Conservation (phyloP, 2,797 vertebrate genomes). For the Characodon lateralis region DNA sequence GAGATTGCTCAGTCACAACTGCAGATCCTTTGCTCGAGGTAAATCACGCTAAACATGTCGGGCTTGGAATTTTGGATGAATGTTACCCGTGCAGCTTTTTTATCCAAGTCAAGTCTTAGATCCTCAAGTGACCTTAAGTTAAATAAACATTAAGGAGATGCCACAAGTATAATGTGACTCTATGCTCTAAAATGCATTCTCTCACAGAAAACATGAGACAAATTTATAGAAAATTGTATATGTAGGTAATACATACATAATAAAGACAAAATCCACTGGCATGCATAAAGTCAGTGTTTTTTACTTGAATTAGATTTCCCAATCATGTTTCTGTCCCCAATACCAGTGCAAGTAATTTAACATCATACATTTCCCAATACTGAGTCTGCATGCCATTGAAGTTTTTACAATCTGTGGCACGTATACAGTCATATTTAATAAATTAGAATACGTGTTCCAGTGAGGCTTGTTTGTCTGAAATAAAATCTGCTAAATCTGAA, state of each 20-base stretch:
- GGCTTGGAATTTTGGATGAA: constrained; percentile 28
- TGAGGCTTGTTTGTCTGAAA: too few species aligned
- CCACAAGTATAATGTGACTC: constrained; percentile 6
- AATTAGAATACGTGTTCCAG: too few species aligned
- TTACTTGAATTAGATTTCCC: background rate
- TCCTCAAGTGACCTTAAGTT: constrained; percentile 47
- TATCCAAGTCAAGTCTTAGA: constrained; percentile 24
- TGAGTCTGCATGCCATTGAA: too few species aligned
- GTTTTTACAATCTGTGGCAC: too few species aligned
- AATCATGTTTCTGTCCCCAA: too few species aligned
- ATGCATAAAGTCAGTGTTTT: background rate
- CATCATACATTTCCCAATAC: background rate
- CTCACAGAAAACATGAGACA: background rate
- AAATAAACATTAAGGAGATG: constrained; percentile 36
- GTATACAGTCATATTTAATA: too few species aligned
- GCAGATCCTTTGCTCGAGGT: constrained; percentile 59
- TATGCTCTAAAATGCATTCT: background rate
- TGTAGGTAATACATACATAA: background rate
- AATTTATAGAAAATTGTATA: background rate
- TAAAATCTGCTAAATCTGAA: too few species aligned
- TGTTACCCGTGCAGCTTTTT: too few species aligned
- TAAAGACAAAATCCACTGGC: background rate
- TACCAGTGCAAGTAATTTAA: background rate
- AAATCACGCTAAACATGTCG: constrained; percentile 72
- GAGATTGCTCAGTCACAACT: constrained; percentile 74